Evolutionary conservation across 2,113 vertebrate genomes (phyloP).

Genomic region (Etheostoma spectabile): DNA sequence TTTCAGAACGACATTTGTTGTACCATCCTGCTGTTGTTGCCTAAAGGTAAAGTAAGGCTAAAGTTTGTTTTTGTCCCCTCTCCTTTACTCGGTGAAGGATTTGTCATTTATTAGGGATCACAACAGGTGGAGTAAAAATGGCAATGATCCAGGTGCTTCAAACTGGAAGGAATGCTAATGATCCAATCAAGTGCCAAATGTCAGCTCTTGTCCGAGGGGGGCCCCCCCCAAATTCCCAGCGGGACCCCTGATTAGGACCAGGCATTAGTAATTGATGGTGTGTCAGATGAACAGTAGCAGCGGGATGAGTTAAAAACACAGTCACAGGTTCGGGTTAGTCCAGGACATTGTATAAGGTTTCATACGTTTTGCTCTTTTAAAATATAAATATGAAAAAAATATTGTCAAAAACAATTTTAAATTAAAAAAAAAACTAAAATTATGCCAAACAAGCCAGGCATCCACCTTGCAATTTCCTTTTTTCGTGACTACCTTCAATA

Average conservation of each 20-base stretch:
- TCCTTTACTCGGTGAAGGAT: constrained; percentile 23
- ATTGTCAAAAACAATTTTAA: constrained; percentile 22
- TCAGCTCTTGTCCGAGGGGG: constrained; percentile 31
- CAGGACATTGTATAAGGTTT: constrained; percentile 29
- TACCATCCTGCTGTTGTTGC: constrained; percentile 31
- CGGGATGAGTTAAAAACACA: constrained; percentile 45
- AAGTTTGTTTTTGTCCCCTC: constrained; percentile 43
- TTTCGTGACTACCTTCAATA: constrained; percentile 63
- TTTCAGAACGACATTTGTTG: constrained; percentile 32
- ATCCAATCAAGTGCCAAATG: constrained; percentile 50
- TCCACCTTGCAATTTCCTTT: constrained; percentile 39
- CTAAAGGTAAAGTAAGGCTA: constrained; percentile 60
- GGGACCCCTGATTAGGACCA: constrained; percentile 48
- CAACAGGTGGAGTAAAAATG: constrained; percentile 66
- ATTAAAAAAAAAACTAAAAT: background rate
- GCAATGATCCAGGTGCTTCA: constrained; percentile 49
- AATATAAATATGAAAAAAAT: background rate
- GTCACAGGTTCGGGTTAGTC: constrained; percentile 36
- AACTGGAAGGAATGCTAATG: constrained; percentile 58
- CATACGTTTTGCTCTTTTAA: background rate
- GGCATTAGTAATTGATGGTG: constrained; percentile 57
- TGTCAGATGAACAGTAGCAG: constrained; percentile 60
- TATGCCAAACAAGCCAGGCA: constrained; percentile 3
- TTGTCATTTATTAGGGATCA: constrained; percentile 43
- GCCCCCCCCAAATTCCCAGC: constrained; percentile 22